Conservation (phyloP, 2,797 vertebrate species). For the Gila robusta region DNA sequence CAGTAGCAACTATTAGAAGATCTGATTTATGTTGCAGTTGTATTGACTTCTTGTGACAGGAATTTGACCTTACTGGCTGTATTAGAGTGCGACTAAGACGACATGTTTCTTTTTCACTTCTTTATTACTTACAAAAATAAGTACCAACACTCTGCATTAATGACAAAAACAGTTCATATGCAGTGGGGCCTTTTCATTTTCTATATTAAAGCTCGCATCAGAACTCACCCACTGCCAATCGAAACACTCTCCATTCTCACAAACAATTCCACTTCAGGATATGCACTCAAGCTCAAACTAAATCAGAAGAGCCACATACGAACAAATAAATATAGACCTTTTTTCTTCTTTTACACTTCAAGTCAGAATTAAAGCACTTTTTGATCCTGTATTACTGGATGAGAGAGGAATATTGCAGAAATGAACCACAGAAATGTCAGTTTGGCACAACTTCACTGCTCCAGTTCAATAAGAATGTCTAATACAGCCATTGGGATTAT, state of each 20-base stretch:
- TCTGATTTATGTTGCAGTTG: not conserved
- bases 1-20: not conserved
- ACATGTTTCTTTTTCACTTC: conserved; percentile 25
- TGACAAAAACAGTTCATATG: conserved; percentile 42
- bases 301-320: conserved; percentile 10
- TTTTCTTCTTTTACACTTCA: conserved; percentile 30
- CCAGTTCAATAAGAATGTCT: conserved; percentile 34
- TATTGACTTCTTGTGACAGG: no score
- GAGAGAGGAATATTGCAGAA: conserved; percentile 22
- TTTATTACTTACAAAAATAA: conserved; percentile 69
- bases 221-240: conserved; percentile 15
- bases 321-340: conserved; percentile 50
- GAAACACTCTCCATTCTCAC: conserved; percentile 18
- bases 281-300: conserved; percentile 5
- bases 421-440: not conserved
- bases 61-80: not conserved
- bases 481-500: conserved; percentile 46
- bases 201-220: conserved; percentile 32
- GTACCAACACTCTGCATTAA: conserved; percentile 58
- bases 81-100: not conserved
- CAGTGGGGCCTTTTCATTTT: conserved; percentile 46
- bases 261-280: conserved; percentile 30
- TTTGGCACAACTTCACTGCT: conserved; percentile 39
- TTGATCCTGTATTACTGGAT: conserved; percentile 18
- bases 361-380: conserved; percentile 48